Base-by-base conservation (phyloP, 2,888 invertebrate species). In the Allolobophora icterica region DNA sequence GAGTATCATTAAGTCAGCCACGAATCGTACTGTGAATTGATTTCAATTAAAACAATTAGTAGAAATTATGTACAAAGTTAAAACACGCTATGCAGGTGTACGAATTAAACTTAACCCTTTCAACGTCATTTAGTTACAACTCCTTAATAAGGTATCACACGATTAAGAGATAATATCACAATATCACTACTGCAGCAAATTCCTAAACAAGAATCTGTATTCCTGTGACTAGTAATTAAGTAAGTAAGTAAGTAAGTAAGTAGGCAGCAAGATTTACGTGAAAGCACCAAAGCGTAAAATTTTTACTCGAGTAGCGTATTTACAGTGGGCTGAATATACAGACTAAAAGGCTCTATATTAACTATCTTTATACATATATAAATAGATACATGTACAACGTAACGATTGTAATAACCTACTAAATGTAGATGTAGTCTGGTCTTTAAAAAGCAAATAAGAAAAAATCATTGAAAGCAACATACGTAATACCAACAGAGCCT, bases 241-340 rank as follows among this genome's bases (percentile, higher is more conserved):
- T n/a, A n/a, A n/a, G n/a, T n/a, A n/a, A n/a, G n/a, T 71, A 71
- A 71, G 71, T 71, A 71, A 71, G n/a, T 71, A 71, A 71, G 71
- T 71, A 71, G 71, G n/a, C n/a, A 71, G 71, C 71, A 71, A 71
- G 71, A 71, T 71, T 71, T 71, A 71, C 71, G 30, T 71, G 71
- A 71, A 71, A 71, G 71, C 71, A 71, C 71, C 71, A n/a, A 71
- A n/a, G 71, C 71, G n/a, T n/a, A 71, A 58, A 17, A 17, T 30
- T n/a, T 52, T 71, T 71, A 71, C 71, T n/a, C n/a, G 71, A 71
- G 11, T 52, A 52, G 52, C 52, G 11, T 71, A 71, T 71, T 71
- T 71, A 71, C 71, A 71, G 8, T 71, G 11, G 3, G 11, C 17
- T 71, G 30, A 8, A 71, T 71, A 52, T n/a, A 71, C n/a, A n/a